phyloP scores from a whole-genome alignment of 2,797 vertebrate species.

The Gila robusta region DNA sequence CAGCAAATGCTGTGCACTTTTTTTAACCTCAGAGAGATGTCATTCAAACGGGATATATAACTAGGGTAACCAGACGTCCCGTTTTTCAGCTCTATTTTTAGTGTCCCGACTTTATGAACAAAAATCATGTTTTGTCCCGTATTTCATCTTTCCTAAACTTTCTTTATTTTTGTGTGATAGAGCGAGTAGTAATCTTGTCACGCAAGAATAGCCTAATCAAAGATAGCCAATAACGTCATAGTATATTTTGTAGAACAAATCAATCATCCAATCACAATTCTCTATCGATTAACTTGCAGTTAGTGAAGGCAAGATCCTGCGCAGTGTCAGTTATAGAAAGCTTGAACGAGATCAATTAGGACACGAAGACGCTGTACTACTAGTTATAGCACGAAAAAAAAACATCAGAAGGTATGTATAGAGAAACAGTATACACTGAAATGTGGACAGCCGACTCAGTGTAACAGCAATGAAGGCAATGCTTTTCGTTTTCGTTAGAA shows the following conservation, averaged over 20 bases:
- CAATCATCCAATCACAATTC: neutral
- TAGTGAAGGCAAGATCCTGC: neutral
- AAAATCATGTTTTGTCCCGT: neutral
- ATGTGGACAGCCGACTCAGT: neutral
- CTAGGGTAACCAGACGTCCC: neutral
- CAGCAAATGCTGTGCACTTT: neutral
- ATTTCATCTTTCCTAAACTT: neutral
- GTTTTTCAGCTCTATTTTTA: neutral
- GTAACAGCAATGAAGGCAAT: neutral
- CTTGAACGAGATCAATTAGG: no score
- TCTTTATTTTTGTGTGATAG: neutral
- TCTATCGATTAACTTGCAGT: neutral
- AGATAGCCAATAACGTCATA: neutral
- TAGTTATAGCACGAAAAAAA: no score
- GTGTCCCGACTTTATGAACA: neutral
- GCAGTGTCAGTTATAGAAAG: no score
- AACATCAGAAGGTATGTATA: no score
- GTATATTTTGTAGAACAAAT: neutral
- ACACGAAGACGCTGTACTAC: no score
- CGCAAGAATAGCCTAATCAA: neutral
- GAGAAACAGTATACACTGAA: no score
- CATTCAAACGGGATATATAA: neutral
- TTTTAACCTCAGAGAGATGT: constrained; percentile 2
- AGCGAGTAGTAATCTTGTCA: neutral
- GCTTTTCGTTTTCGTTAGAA: neutral